Conservation (phyloP, 2,888 invertebrate genomes). For the Lottia scabra region DNA sequence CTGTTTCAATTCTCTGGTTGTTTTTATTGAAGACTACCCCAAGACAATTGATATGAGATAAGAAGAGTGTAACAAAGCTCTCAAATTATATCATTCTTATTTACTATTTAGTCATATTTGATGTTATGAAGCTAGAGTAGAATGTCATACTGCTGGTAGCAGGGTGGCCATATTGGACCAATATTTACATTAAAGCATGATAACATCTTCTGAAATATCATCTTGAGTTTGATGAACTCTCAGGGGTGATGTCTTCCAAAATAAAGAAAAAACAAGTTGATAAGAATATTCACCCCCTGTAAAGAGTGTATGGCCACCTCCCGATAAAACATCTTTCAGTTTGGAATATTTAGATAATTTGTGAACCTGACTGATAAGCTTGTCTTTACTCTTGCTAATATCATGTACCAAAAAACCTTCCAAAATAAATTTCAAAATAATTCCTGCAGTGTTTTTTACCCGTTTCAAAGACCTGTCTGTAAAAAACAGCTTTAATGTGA, state of each 20-base stretch:
- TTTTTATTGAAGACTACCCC: too few relatives aligned
- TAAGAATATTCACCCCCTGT: not conserved
- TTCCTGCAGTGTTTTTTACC: too few relatives aligned
- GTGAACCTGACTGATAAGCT: not conserved
- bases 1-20: too few relatives aligned
- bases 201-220: slow-evolving; percentile 4
- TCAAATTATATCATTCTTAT: too few relatives aligned
- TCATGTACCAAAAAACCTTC: too few relatives aligned
- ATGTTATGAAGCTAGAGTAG: not conserved
- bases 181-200: not conserved
- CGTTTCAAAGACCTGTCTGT: too few relatives aligned
- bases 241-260: not conserved
- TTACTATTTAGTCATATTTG: too few relatives aligned
- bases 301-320: not conserved
- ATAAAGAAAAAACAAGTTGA: not conserved
- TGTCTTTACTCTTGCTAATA: not conserved
- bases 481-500: too few relatives aligned
- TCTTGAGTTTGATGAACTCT: not conserved
- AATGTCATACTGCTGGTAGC: not conserved
- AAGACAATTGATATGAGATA: too few relatives aligned
- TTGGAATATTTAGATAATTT: not conserved
- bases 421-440: too few relatives aligned
- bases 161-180: not conserved
- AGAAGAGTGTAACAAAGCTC: too few relatives aligned
- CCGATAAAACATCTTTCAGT: not conserved